phyloP scores from a whole-genome alignment of 2,888 invertebrate genomes.

The Eupithecia centaureata region DNA sequence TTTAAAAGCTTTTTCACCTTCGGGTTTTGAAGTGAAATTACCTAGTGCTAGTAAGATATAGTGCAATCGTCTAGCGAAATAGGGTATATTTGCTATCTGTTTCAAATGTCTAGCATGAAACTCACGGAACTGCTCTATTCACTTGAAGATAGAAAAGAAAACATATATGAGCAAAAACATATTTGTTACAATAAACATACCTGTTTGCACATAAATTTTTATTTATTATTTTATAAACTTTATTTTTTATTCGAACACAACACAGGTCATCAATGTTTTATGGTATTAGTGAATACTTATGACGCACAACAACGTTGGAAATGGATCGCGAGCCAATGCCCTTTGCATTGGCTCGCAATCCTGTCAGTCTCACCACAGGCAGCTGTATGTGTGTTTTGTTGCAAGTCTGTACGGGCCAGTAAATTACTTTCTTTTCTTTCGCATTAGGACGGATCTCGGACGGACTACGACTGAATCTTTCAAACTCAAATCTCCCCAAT shows the following conservation, averaged over 20 bases:
- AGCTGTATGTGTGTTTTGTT: background rate
- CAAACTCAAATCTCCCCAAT: conserved; percentile 10
- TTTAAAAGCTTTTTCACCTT: background rate
- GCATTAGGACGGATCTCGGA: background rate
- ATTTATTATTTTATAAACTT: too few relatives aligned
- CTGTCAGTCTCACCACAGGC: background rate
- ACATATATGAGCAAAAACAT: too few relatives aligned
- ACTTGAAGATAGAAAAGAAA: too few relatives aligned
- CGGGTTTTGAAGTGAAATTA: background rate
- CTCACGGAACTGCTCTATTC: too few relatives aligned
- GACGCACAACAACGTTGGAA: background rate
- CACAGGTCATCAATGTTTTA: background rate
- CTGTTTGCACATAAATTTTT: too few relatives aligned
- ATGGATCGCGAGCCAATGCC: too few relatives aligned
- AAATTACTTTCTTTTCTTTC: background rate
- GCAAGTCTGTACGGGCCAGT: background rate
- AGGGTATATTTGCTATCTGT: too few relatives aligned
- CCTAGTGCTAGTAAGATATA: background rate
- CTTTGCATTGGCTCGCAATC: background rate
- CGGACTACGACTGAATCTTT: background rate
- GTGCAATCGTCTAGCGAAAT: background rate
- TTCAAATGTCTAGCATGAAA: too few relatives aligned
- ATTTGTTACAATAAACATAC: too few relatives aligned
- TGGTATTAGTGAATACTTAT: background rate
- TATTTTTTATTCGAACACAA: background rate